These are phyloP conservation scores for Caenorhabditis parvicauda DNA, from an alignment of 2,888 invertebrate genomes.

Conservation along the genomic window DNA sequence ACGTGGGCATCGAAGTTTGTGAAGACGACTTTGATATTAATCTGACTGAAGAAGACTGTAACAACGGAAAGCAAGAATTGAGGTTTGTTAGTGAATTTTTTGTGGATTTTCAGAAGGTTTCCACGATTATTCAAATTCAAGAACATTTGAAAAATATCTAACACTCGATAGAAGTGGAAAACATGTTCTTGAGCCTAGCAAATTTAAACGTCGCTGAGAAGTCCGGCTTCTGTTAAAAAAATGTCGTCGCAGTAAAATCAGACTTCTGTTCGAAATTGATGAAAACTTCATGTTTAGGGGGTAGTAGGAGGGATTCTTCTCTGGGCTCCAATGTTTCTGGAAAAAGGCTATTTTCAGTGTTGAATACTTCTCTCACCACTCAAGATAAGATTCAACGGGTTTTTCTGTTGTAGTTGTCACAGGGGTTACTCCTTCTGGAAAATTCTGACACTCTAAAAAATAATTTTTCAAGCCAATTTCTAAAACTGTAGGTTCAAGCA, in stretches of 20 bases:
- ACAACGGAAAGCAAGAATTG: slow-evolving; percentile 28
- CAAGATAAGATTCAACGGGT: slow-evolving; percentile 20
- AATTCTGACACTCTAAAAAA: neutral
- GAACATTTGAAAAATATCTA: slow-evolving; percentile 1
- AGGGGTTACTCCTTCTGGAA: slow-evolving; percentile 1
- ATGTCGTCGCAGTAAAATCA: slow-evolving; percentile 19
- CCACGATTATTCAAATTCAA: neutral
- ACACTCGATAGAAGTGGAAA: no score
- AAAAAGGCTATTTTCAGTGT: neutral
- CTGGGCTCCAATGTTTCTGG: slow-evolving; percentile 20
- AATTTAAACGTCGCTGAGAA: slow-evolving; percentile 10
- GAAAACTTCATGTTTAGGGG: slow-evolving; percentile 15
- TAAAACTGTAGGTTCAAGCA: no score
- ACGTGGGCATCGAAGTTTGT: slow-evolving; percentile 32
- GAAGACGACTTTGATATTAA: slow-evolving; percentile 32
- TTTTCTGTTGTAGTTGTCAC: slow-evolving; percentile 5
- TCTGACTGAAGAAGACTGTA: slow-evolving; percentile 38
- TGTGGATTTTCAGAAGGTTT: neutral
- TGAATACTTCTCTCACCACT: slow-evolving; percentile 5
- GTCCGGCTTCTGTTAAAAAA: no score
- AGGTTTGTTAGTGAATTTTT: slow-evolving; percentile 7
- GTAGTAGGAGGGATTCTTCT: slow-evolving; percentile 14
- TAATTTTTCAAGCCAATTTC: neutral
- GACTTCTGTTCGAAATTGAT: slow-evolving; percentile 18
- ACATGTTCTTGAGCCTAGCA: slow-evolving; percentile 32